Conservation (phyloP, 2,113 vertebrate species). For the Megaleporinus macrocephalus region DNA sequence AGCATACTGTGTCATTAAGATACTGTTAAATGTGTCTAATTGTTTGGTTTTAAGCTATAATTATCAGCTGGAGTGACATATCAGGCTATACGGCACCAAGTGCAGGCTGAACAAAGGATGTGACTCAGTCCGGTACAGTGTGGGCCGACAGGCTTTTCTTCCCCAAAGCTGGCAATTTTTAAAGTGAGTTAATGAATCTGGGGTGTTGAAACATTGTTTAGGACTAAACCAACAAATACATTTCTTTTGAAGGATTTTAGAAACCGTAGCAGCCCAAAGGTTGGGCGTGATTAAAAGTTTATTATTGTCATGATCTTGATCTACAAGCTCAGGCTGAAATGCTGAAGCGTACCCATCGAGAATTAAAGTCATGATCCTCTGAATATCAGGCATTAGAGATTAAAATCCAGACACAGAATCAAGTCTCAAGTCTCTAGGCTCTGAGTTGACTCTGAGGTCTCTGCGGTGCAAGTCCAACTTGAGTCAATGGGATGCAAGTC, state of each 20-base stretch:
- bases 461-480: too few relatives aligned
- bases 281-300: background rate
- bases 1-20: constrained; percentile 11
- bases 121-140: background rate
- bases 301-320: too few relatives aligned
- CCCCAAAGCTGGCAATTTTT: background rate
- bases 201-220: background rate
- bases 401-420: too few relatives aligned
- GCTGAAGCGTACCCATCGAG: too few relatives aligned
- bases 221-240: background rate
- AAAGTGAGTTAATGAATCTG: background rate
- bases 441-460: too few relatives aligned
- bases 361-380: too few relatives aligned
- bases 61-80: background rate
- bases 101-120: background rate
- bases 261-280: background rate
- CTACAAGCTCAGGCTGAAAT: too few relatives aligned
- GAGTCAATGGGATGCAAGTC: too few relatives aligned
- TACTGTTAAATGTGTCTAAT: background rate
- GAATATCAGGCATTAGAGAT: too few relatives aligned
- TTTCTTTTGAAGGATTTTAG: background rate
- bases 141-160: background rate
- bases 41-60: background rate
- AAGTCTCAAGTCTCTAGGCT: too few relatives aligned
- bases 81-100: background rate